Evolutionary conservation across 1,140 invertebrate species (phyloP), one percentile per base, ranked within the genome.

Genomic region (Calliphora vicina): DNA sequence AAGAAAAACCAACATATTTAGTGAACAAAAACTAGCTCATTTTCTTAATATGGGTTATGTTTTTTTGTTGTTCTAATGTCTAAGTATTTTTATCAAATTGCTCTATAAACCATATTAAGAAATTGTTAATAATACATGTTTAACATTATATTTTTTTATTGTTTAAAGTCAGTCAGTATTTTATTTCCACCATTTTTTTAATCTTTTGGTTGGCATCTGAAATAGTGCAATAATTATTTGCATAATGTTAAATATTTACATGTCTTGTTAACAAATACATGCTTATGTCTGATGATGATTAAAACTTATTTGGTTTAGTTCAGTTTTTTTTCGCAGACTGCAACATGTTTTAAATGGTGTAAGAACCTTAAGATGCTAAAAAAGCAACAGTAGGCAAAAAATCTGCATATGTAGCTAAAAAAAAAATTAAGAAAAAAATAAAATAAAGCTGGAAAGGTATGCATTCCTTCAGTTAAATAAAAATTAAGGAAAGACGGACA

Each of bases 211-310:
- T 23, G 10, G 61, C 17, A 67, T 67, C 67, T 71, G 67, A 23
- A 71, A 35, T 35, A 35, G 25, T 25, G 25, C 3, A 29, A 74
- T 35, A 27, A 29, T 76, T 76, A 42, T 76, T 76, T 76, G 72
- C 72, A 76, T 76, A 74, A 76, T 76, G 29, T 76, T 76, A 76
- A 76, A 42, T 76, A 76, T 76, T 76, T 76, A 76, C 73, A 76
- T 76, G 73, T 15, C 29, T 76, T 76, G 73, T 76, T 76, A 76
- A 76, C 73, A 76, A 76, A 76, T 76, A 76, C 73, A 76, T 76
- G 73, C 29, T 35, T 76, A 42, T 42, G 29, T 35, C 35, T 76
- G 61, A 67, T 67, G 20, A 67, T 67, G n/a, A 23, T 67, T 10
- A 67, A 15, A 57, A 57, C 45, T 29, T 29, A 29, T 29, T 35